A percentile compares a stretch with the other conserved stretches of the same genome.
Evolutionary conservation across 2,113 vertebrate genomes (phyloP).

Genomic region (Alethe castanea): DNA sequence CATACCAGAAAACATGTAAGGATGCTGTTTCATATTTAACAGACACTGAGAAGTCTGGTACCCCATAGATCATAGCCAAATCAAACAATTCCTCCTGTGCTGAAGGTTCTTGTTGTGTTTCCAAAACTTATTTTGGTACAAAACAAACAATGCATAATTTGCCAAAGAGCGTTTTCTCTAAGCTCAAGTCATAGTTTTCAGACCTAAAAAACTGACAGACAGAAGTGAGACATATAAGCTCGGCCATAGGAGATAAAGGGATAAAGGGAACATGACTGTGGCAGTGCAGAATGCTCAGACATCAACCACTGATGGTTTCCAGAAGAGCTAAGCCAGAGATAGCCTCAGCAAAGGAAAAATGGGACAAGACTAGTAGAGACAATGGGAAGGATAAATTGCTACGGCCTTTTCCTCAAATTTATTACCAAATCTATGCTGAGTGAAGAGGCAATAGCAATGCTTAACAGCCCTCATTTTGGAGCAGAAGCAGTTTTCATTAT

Average conservation of each 20-base stretch:
- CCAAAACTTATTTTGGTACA: neutral
- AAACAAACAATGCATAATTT: neutral
- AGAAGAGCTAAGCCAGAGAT: neutral
- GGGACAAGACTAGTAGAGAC: neutral
- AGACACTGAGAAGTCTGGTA: neutral
- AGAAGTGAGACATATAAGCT: neutral
- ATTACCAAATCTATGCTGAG: neutral
- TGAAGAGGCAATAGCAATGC: neutral
- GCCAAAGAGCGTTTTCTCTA: neutral
- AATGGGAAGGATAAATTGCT: neutral
- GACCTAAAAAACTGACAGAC: neutral
- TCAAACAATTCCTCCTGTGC: neutral
- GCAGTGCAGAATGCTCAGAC: neutral
- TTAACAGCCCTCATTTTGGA: neutral
- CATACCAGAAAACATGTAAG: neutral
- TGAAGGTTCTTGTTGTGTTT: neutral
- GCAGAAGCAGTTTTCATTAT: neutral
- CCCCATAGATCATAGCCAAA: neutral
- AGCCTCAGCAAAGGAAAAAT: neutral
- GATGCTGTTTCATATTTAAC: neutral
- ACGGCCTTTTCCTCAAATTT: neutral
- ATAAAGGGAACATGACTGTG: neutral
- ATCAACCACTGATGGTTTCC: neutral
- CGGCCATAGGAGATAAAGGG: fast-evolving
- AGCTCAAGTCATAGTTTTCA: neutral